These are phyloP conservation scores for Nematostella vectensis DNA, from an alignment of 92 coral and sea anemone species.

Conservation along the genomic window DNA sequence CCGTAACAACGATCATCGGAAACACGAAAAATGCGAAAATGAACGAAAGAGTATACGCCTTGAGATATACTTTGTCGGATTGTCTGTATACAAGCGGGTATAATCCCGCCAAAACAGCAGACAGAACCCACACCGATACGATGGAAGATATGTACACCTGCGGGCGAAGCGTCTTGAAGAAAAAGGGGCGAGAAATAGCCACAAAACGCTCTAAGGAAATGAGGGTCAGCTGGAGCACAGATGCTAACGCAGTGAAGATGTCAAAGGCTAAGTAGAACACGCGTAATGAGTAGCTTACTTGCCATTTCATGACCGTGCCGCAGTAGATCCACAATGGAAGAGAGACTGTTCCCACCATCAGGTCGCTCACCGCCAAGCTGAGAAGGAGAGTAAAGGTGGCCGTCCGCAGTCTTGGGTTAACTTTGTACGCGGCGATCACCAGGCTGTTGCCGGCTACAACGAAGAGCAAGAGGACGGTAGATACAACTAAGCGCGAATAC, in stretches of 20 bases:
- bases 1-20: slow-evolving; percentile 32
- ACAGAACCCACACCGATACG: slow-evolving; percentile 55
- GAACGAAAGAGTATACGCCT: slow-evolving; percentile 30
- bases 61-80: neutral
- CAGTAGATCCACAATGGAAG: slow-evolving; percentile 78
- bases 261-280: slow-evolving; percentile 70
- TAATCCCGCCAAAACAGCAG: slow-evolving; percentile 57
- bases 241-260: slow-evolving; percentile 83
- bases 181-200: slow-evolving; percentile 73
- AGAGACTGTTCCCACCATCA: slow-evolving; percentile 65
- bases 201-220: slow-evolving; percentile 84
- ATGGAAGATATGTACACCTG: slow-evolving; percentile 45
- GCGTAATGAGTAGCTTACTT: slow-evolving; percentile 16
- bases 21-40: slow-evolving; percentile 29
- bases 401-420: slow-evolving; percentile 73
- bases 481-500: slow-evolving; percentile 28
- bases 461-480: slow-evolving; percentile 28
- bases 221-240: slow-evolving; percentile 75
- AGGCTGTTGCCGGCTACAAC: slow-evolving; percentile 62
- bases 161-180: slow-evolving; percentile 59
- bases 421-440: slow-evolving; percentile 56
- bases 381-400: slow-evolving; percentile 62
- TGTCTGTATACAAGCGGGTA: slow-evolving; percentile 35
- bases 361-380: slow-evolving; percentile 73
- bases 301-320: slow-evolving; percentile 26